A percentile compares a stretch with the other conserved stretches of the same genome.
Conservation (phyloP, 2,797 vertebrate species). For the Caiman crocodilus region DNA sequence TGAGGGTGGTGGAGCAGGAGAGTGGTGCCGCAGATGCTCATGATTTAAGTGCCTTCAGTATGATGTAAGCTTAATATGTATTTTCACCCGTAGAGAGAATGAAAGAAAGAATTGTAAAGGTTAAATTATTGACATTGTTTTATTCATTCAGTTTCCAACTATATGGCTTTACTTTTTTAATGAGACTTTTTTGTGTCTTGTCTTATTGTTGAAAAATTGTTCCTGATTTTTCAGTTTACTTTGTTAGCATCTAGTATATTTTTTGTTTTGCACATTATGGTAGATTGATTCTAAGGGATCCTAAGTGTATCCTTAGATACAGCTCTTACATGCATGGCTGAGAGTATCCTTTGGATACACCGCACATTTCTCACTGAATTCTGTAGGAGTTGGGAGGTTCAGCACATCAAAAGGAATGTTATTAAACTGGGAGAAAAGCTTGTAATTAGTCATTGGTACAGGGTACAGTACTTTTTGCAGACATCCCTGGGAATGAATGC, state of each 20-base stretch:
- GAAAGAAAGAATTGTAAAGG: too few species aligned
- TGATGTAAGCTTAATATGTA: too few species aligned
- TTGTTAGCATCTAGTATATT: background rate
- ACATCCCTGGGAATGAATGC: background rate
- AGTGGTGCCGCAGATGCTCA: too few species aligned
- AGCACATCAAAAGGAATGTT: background rate
- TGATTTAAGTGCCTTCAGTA: too few species aligned
- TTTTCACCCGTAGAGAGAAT: too few species aligned
- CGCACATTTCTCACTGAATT: background rate
- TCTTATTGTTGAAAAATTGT: background rate
- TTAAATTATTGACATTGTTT: background rate
- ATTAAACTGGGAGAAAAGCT: background rate
- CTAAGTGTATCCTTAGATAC: too few species aligned
- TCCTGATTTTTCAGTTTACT: background rate
- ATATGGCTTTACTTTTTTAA: background rate
- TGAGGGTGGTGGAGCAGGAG: too few species aligned
- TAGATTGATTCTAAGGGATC: background rate
- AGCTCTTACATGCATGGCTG: too few species aligned
- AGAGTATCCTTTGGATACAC: background rate
- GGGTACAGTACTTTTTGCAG: background rate
- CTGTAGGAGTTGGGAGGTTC: rapidly evolving
- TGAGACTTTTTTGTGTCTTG: rapidly evolving
- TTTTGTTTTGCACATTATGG: background rate
- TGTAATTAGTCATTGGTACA: background rate
- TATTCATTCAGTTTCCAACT: background rate